phyloP scores from a whole-genome alignment of 1,140 invertebrate genomes.

The Drosophila teissieri region DNA sequence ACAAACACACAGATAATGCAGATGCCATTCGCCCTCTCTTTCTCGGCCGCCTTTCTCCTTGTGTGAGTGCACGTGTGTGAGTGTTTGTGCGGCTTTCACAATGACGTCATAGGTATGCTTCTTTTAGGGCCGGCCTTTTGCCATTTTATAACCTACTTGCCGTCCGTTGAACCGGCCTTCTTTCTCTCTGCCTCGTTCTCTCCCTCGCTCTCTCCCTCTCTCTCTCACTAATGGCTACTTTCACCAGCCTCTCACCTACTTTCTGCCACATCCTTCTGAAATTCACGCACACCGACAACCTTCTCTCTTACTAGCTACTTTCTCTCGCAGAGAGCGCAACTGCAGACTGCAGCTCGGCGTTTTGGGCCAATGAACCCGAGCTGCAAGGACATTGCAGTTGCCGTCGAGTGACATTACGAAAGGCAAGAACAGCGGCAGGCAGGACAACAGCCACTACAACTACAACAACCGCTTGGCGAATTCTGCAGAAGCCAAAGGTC shows the following conservation, averaged over 20 bases:
- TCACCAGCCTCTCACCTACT: neutral
- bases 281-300: no score
- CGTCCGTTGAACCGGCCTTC: conserved; percentile 66
- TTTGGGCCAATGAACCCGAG: conserved; percentile 66
- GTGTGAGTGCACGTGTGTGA: neutral
- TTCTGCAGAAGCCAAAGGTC: conserved; percentile 49
- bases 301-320: conserved; percentile 3
- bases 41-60: neutral
- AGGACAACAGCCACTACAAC: conserved; percentile 6
- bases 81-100: conserved; percentile 45
- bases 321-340: conserved; percentile 18
- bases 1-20: conserved; percentile 19
- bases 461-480: conserved; percentile 3
- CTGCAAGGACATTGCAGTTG: conserved; percentile 73
- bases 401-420: conserved; percentile 51
- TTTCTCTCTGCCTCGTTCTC: neutral
- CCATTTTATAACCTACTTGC: conserved; percentile 72
- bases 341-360: conserved; percentile 40
- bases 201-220: neutral
- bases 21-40: conserved; percentile 4
- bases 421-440: conserved; percentile 28
- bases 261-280: conserved; percentile 1
- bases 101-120: conserved; percentile 68
- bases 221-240: conserved; percentile 1
- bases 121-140: conserved; percentile 43